Base-by-base conservation (phyloP, 37 sponge, comb jelly and placozoan genomes). In the Haliclona indistincta region DNA sequence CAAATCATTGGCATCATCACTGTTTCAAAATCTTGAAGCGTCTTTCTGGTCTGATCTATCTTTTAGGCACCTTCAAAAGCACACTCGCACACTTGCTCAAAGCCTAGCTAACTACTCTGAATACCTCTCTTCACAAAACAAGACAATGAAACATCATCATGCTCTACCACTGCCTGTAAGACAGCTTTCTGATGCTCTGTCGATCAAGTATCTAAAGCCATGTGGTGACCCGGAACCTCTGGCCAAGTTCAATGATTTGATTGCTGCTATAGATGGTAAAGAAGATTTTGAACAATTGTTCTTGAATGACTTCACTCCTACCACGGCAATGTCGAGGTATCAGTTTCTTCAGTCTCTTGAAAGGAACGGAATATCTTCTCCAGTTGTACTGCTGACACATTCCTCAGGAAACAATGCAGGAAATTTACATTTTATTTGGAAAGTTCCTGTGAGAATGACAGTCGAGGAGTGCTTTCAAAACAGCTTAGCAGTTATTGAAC, bases 101-200 rank as follows among this genome's bases (percentile, higher is more conserved):
- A 63, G 56, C 6, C 35, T 76, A 5, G 44, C 42, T 7, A n/a
- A 63, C 44, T 79, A 79, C 38, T 42, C 70, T 17, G 71, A 79
- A 19, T 79, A 79, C 23, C 71, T 79, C 20, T 25, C 41, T 39
- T 7, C 43, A 10, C 47, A 60, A 10, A 69, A 70, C 70, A 79
- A 79, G 40, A 58, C 3, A 37, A 79, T 79, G 80, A 60, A 36
- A 43, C 7, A 22, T 3, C 37, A 25, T 4, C 80, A 79, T 42
- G 1, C 43, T 44, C 38, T 29, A 44, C 22, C 22, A 32, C 22
- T 32, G 29, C 80, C 71, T n/a, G 43, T 44, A 2, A 35, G 71
- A 53, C 68, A 67, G 15, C 8, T 78, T 36, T 66, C 58, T 36
- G 42, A 67, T 49, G 38, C 41, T 23, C 39, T 44, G 20, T 35